phyloP scores from a whole-genome alignment of 1,140 invertebrate species.

The Drosophila truncata region DNA sequence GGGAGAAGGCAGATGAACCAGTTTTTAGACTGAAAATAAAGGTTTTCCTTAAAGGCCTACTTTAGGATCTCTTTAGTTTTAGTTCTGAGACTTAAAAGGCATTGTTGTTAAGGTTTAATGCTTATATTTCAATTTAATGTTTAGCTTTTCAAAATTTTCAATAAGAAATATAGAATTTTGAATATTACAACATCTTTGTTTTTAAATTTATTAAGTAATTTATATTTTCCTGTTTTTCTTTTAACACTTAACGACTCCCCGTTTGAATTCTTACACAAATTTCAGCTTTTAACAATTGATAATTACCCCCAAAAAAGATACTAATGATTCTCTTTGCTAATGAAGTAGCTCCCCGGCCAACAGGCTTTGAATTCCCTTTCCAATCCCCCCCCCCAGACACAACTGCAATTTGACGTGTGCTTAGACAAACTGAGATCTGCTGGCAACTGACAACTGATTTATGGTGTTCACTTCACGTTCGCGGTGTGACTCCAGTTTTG shows the following conservation, averaged over 20 bases:
- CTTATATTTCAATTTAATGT: background rate
- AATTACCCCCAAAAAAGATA: constrained; percentile 12
- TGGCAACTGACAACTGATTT: constrained; percentile 56
- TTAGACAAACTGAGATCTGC: constrained; percentile 47
- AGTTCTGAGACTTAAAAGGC: background rate
- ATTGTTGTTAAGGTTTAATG: background rate
- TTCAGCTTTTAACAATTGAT: constrained; percentile 6
- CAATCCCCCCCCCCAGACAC: background rate
- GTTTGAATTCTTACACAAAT: background rate
- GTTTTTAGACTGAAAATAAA: constrained; percentile 10
- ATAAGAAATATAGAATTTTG: background rate
- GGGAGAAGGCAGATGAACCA: constrained; percentile 13
- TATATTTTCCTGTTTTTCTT: background rate
- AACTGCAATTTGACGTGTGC: constrained; percentile 40
- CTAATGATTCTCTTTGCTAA: constrained; percentile 31
- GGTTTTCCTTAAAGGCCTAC: background rate
- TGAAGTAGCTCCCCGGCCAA: constrained; percentile 17
- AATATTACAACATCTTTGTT: background rate
- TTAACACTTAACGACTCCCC: no score
- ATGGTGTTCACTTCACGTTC: constrained; percentile 36
- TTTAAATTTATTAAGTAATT: background rate
- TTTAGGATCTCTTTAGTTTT: background rate
- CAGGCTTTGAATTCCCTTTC: background rate
- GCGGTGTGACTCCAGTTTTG: constrained; percentile 37
- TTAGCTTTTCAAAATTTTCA: rapidly evolving